phyloP scores from a whole-genome alignment of 2,113 vertebrate genomes.

The Marmota flaviventris region DNA sequence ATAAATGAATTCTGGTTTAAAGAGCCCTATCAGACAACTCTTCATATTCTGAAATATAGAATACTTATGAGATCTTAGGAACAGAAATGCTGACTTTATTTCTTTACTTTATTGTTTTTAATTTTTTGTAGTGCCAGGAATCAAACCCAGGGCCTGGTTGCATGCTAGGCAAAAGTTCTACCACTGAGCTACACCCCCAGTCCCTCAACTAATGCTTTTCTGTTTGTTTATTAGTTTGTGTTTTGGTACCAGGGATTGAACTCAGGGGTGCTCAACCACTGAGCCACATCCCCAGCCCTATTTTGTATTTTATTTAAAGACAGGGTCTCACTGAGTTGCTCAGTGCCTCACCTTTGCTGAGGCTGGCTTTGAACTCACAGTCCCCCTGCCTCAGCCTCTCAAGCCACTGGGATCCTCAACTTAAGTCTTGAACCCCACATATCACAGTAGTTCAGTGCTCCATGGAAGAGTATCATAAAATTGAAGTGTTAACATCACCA shows the following conservation, averaged over 20 bases:
- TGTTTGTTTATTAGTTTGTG: too few relatives aligned
- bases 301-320: too few relatives aligned
- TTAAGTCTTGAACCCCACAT: neutral
- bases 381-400: too few relatives aligned
- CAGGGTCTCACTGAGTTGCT: too few relatives aligned
- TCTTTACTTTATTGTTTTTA: neutral
- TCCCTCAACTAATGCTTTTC: neutral
- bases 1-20: neutral
- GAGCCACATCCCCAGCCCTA: too few relatives aligned
- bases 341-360: too few relatives aligned
- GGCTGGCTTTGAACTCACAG: too few relatives aligned
- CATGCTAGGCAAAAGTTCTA: neutral
- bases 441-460: neutral
- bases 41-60: neutral
- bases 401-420: neutral
- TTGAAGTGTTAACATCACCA: neutral
- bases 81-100: neutral
- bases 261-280: too few relatives aligned
- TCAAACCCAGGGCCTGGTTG: neutral
- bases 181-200: neutral
- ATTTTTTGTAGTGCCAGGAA: neutral
- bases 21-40: neutral
- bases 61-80: constrained; percentile 12
- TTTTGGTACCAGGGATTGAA: too few relatives aligned
- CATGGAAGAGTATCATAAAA: constrained; percentile 11